Base-by-base conservation (phyloP, 2,888 invertebrate genomes). In the Drosophila limbata region DNA sequence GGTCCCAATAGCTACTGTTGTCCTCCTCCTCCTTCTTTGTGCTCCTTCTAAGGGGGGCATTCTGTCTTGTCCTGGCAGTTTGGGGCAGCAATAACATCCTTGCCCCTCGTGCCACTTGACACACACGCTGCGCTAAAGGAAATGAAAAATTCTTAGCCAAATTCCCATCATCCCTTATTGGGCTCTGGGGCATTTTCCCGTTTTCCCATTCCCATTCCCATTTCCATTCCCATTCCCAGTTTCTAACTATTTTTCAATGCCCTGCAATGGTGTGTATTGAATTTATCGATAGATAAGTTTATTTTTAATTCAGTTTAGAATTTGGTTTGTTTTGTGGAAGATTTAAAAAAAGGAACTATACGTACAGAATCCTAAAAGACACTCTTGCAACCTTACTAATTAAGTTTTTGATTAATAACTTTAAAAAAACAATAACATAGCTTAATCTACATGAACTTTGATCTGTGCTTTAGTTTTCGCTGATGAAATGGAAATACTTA, bases 151-250 rank as follows among this genome's bases (percentile, higher is more conserved):
- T 85, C 85, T 84, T 88, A 81, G 78, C 73, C 63, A 85, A 88
- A 85, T 85, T 88, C 85, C 86, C 84, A 85, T 85, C 85, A 85
- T 85, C 88, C 88, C 88, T 85, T 86, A 85, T 88, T 78, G 86
- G 74, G 81, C 85, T 85, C 85, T 71, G 55, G 85, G 85, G 85
- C 78, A 88, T 85, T 73, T 77, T 47, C 59, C 25, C 25, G 25
- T 60, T 48, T 66, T 48, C 28, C 13, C 13, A 33, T 47, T 13
- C 33, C 35, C 35, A 25, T 17, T 55, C 57, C 15, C 37, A 25
- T 66, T 48, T 28, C 13, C 13, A 33, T 47, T 13, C 33, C 35
- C 35, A 25, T 17, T 55, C 57, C 15, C 37, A 25, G 28, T 56
- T 59, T 48, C 39, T 56, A 35, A 51, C 61, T 51, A 62, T 65